Percentiles rank a stretch among this genome's conserved stretches.
phyloP scores from a whole-genome alignment of 2,797 vertebrate species.

The Rhabdophis nuchalis region DNA sequence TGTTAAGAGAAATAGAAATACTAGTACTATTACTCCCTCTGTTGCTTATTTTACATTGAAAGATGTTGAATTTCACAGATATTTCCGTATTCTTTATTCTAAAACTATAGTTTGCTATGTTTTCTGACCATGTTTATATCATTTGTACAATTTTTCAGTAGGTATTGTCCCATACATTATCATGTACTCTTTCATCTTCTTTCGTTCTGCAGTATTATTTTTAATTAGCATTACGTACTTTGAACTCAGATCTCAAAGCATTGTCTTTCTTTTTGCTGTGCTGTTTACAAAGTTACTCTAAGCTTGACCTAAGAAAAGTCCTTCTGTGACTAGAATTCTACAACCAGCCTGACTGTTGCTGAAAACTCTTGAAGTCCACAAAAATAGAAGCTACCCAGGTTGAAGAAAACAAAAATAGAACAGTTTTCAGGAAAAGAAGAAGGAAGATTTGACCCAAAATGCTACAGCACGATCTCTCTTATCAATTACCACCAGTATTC shows the following conservation, averaged over 20 bases:
- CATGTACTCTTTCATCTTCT: background rate
- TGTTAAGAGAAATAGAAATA: background rate
- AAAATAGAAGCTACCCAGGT: background rate
- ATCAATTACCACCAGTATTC: background rate
- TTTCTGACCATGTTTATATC: background rate
- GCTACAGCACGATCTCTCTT: background rate
- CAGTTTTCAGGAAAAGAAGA: background rate
- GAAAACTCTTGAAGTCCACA: background rate
- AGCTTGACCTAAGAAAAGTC: background rate
- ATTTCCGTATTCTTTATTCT: background rate
- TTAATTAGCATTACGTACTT: background rate
- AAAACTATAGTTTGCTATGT: background rate
- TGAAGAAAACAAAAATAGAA: background rate
- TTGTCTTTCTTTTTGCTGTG: background rate
- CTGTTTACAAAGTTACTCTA: background rate
- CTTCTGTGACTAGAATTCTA: background rate
- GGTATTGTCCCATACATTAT: background rate
- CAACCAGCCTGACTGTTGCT: background rate
- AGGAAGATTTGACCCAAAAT: background rate
- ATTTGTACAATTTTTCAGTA: background rate
- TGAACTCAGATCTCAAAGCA: background rate
- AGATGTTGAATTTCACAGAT: background rate
- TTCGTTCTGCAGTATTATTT: background rate
- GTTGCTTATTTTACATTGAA: background rate
- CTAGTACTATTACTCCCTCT: background rate